These are phyloP conservation scores for Engraulis encrasicolus DNA, from an alignment of 2,113 vertebrate species.

Conservation along the genomic window DNA sequence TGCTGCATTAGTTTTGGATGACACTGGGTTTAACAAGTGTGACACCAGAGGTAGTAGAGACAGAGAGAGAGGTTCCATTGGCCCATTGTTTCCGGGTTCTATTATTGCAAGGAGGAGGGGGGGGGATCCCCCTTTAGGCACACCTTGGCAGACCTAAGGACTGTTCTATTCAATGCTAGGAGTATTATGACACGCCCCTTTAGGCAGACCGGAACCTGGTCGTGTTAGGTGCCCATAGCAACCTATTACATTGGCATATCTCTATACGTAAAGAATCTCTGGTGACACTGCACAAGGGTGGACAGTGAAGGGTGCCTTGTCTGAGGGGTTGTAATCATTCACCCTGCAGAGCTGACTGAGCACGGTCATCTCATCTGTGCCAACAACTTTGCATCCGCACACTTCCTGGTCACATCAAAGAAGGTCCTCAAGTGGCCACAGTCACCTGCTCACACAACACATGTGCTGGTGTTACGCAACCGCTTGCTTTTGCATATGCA, in stretches of 20 bases:
- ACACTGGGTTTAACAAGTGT: not conserved
- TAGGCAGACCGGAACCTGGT: too few species aligned
- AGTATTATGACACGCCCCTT: too few species aligned
- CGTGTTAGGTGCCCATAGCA: too few species aligned
- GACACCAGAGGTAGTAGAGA: too few species aligned
- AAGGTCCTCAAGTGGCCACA: not conserved
- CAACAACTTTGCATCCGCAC: slow-evolving; percentile 16
- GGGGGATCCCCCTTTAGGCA: too few species aligned
- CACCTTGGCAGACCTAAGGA: too few species aligned
- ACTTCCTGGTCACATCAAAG: not conserved
- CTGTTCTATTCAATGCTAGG: too few species aligned
- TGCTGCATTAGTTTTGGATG: not conserved
- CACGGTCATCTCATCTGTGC: not conserved
- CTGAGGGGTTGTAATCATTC: not conserved
- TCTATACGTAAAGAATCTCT: too few species aligned
- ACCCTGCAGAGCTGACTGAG: not conserved
- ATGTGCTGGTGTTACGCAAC: not conserved
- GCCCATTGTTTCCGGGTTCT: too few species aligned
- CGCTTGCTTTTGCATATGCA: not conserved
- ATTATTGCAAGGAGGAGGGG: too few species aligned
- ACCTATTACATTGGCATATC: too few species aligned
- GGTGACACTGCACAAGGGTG: not conserved
- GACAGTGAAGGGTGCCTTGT: not conserved
- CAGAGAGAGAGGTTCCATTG: too few species aligned
- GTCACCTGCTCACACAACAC: not conserved